phyloP scores from a whole-genome alignment of 2,888 invertebrate genomes.

The Eubasilissa splendida region DNA sequence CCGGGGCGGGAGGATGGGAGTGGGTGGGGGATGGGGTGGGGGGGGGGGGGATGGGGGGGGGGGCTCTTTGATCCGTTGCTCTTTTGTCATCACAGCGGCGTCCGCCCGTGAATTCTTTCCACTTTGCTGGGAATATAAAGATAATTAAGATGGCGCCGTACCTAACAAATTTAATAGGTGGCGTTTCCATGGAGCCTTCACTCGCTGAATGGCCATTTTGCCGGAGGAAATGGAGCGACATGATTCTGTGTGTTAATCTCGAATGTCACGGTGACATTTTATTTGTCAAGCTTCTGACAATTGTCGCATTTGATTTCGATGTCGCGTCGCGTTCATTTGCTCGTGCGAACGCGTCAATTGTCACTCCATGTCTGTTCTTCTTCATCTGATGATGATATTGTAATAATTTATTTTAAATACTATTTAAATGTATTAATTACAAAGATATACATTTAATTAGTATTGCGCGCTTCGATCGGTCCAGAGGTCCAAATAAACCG shows the following conservation, averaged over 20 bases:
- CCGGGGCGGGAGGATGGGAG: not conserved
- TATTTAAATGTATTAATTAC: too few species aligned
- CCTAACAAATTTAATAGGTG: constrained; percentile 43
- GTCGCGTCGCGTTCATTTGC: too few species aligned
- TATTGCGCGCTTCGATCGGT: too few species aligned
- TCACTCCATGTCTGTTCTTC: too few species aligned
- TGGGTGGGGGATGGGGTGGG: not conserved
- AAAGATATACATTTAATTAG: too few species aligned
- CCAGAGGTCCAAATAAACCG: too few species aligned
- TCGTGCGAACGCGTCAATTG: too few species aligned
- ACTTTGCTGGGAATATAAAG: constrained; percentile 57
- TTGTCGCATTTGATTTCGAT: too few species aligned
- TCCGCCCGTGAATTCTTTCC: constrained; percentile 57
- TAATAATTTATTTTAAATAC: too few species aligned
- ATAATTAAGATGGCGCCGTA: constrained; percentile 51
- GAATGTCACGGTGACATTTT: too few species aligned
- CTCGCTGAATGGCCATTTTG: constrained; percentile 1
- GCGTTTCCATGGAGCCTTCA: constrained; percentile 12
- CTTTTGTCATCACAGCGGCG: constrained; percentile 58
- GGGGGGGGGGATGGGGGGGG: not conserved
- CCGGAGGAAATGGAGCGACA: constrained; percentile 6
- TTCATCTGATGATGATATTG: too few species aligned
- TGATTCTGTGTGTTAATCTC: not conserved
- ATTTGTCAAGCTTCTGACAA: too few species aligned
- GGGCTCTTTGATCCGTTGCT: constrained; percentile 55